Evolutionary conservation across 2,113 vertebrate species (phyloP), one percentile per base, ranked within the genome.

Genomic region (Acrocephalus kingi): DNA sequence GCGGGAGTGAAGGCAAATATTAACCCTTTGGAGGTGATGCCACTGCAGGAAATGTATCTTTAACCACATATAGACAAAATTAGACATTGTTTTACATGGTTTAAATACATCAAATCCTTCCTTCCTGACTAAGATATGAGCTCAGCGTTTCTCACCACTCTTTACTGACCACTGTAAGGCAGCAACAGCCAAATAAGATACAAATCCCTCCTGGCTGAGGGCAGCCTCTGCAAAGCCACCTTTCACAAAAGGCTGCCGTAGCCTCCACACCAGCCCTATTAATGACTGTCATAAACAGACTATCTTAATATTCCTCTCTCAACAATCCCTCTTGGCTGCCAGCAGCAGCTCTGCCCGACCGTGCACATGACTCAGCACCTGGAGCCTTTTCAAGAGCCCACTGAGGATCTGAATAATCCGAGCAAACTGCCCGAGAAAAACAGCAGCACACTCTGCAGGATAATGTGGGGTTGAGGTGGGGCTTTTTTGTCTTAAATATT

Each of bases 281-380:
- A 91, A 90, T n/a, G 88, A 58, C 71, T 22, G 9, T 74, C 95
- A 96, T 81, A 92, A 89, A 89, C 69, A 93, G 68, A 5, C 43
- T 49, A 49, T 76, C 91, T 96, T 88, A 94, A 94, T 92, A 81
- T 68, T 87, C 56, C 85, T 85, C 81, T 94, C 82, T 75, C 73
- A 93, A 87, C 85, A 90, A 62, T 63, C 66, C 23, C 39, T 9
- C 66, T 55, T 90, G 89, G 78, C 79, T 97, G 56, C 85, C 91
- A 51, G 87, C 23, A 94, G 92, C 67, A 78, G 86, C 75, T 93
- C 51, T 16, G 61, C 18, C 1, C 61, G 27, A 63, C 62, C 9
- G 1, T 59, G 84, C 83, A 37, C 73, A 96, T 94, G 86, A 95
- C 89, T 96, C 95, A 95, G 82, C 94, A 97, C 83, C 88, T 85